Conservation (phyloP, 1,140 invertebrate species). For the Cyphomyrmex costatus region DNA sequence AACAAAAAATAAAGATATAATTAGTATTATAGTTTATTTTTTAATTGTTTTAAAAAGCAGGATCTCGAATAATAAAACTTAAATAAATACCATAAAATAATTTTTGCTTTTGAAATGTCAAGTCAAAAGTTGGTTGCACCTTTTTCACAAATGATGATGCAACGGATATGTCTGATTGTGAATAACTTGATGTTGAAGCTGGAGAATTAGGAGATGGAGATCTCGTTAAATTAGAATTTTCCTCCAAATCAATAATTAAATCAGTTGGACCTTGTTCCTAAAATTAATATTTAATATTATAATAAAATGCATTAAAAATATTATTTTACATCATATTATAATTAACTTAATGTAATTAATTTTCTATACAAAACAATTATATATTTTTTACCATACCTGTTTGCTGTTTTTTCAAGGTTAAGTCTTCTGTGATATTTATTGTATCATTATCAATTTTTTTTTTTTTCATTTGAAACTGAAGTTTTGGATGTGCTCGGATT, state of each 20-base stretch:
- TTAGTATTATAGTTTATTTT: too few relatives aligned
- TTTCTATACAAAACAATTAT: not conserved
- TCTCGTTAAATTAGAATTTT: not conserved
- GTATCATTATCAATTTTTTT: too few relatives aligned
- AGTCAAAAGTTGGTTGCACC: not conserved
- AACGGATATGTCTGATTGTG: not conserved
- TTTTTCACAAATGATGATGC: not conserved
- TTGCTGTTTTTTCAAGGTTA: too few relatives aligned
- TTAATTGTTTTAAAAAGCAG: not conserved
- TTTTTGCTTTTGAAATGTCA: not conserved
- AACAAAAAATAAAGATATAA: not conserved
- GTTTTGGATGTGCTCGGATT: not conserved
- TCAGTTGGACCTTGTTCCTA: constrained; percentile 10
- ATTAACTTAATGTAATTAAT: not conserved
- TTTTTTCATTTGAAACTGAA: constrained; percentile 7
- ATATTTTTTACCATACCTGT: constrained; percentile 1
- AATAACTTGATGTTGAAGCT: not conserved
- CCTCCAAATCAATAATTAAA: not conserved
- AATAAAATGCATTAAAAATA: too few relatives aligned
- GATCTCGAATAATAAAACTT: not conserved
- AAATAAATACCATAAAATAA: constrained; percentile 20
- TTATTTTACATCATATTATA: not conserved
- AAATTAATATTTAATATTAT: too few relatives aligned
- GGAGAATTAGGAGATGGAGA: not conserved
- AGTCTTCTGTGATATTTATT: too few relatives aligned